phyloP scores from a whole-genome alignment of 92 coral and sea anemone species.

The Epizoanthus rinbou region DNA sequence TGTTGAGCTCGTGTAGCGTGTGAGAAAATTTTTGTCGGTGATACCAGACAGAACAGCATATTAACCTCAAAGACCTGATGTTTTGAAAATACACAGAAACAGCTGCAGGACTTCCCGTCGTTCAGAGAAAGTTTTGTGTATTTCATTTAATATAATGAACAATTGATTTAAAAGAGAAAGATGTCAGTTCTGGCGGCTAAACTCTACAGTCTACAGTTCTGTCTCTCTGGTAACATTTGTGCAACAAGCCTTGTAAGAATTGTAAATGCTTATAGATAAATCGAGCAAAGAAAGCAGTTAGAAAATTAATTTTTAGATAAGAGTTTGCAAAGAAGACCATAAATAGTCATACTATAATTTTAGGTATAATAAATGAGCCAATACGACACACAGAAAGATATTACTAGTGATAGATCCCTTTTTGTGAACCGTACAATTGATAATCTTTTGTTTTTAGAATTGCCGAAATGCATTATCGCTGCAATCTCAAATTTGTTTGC shows the following conservation, averaged over 20 bases:
- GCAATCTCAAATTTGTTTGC: slow-evolving; percentile 31
- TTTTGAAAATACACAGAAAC: slow-evolving; percentile 18
- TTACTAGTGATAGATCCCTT: slow-evolving; percentile 32
- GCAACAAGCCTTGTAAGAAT: background rate
- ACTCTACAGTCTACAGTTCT: background rate
- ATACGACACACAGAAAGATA: slow-evolving; percentile 4
- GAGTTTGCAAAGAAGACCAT: slow-evolving; percentile 23
- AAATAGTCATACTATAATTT: slow-evolving; percentile 21
- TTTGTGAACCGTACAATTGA: slow-evolving; percentile 33
- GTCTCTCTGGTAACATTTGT: too few species aligned
- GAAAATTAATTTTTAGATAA: slow-evolving; percentile 41
- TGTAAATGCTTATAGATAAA: background rate
- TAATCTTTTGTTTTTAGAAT: slow-evolving; percentile 33
- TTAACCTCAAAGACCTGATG: slow-evolving; percentile 1
- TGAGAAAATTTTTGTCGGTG: slow-evolving; percentile 9
- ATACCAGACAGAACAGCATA: slow-evolving; percentile 1
- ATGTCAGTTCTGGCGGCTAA: slow-evolving; percentile 6
- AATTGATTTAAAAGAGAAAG: slow-evolving; percentile 1
- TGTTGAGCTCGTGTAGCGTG: background rate
- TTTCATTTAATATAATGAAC: slow-evolving; percentile 8
- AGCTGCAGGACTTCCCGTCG: slow-evolving; percentile 33
- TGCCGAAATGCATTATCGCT: slow-evolving; percentile 34
- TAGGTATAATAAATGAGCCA: slow-evolving; percentile 17
- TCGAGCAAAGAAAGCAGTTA: slow-evolving; percentile 10
- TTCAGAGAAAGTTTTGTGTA: background rate